Conservation (phyloP, 2,113 vertebrate genomes). For the Motacilla tschutschensis region DNA sequence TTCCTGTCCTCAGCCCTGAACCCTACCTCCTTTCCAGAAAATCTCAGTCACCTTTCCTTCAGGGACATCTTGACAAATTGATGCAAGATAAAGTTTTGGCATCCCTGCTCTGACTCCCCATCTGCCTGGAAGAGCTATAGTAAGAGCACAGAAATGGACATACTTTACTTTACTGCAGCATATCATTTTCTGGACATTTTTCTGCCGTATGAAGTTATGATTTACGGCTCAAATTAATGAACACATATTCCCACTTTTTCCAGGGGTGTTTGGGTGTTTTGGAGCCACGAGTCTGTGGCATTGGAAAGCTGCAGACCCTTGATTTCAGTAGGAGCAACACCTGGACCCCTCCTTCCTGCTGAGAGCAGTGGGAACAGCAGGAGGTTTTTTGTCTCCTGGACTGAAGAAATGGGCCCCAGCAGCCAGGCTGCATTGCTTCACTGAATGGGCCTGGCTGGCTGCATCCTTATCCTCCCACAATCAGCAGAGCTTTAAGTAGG, state of each 20-base stretch:
- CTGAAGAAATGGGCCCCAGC: neutral
- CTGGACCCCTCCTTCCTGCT: neutral
- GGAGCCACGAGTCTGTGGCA: neutral
- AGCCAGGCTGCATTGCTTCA: neutral
- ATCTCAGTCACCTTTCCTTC: neutral
- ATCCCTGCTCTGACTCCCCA: neutral
- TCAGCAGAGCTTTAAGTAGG: neutral
- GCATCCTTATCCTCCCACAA: neutral
- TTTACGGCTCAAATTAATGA: neutral
- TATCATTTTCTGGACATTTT: neutral
- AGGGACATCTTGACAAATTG: neutral
- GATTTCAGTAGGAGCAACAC: neutral
- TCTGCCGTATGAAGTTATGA: neutral
- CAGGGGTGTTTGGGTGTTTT: neutral
- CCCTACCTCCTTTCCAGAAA: neutral
- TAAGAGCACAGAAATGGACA: neutral
- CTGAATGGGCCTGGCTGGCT: fast-evolving
- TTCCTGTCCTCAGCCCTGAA: neutral
- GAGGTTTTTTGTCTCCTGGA: neutral
- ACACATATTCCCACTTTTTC: neutral
- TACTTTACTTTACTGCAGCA: neutral
- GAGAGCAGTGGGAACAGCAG: neutral
- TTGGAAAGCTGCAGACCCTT: neutral
- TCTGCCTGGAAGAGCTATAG: neutral
- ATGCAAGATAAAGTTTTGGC: neutral